Percentiles rank a stretch among this genome's conserved stretches.
Evolutionary conservation across 2,113 vertebrate species (phyloP).

Genomic region (Triplophysa dalaica): DNA sequence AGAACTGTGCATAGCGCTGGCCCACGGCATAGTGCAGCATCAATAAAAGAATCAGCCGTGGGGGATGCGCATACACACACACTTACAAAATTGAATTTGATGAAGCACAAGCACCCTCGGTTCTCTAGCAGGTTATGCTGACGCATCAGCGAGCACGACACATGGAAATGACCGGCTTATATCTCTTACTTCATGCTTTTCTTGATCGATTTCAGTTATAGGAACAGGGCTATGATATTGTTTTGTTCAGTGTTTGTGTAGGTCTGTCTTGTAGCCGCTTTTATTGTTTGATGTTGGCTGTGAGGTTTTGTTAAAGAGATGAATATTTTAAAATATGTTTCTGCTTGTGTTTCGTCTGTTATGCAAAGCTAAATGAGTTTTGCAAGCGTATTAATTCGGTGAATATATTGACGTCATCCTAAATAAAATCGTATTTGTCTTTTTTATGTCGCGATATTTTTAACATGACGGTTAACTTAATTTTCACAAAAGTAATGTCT

Average conservation of each 20-base stretch:
- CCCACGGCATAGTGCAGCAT: not conserved
- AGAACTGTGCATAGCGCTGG: not conserved
- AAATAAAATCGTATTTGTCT: too few relatives aligned
- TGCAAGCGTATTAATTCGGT: not conserved
- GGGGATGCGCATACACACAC: not conserved
- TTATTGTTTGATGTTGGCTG: not conserved
- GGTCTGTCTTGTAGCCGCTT: not conserved
- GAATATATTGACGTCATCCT: not conserved
- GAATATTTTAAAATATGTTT: too few relatives aligned
- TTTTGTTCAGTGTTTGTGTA: constrained; percentile 8
- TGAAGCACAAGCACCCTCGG: constrained; percentile 24
- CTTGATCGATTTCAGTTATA: constrained; percentile 42
- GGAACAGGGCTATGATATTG: not conserved
- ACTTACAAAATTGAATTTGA: constrained; percentile 38
- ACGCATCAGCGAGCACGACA: constrained; percentile 8
- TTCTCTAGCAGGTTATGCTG: constrained; percentile 23
- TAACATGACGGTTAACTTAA: too few relatives aligned
- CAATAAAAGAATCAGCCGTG: constrained; percentile 25
- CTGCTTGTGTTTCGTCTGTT: not conserved
- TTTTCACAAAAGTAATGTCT: too few relatives aligned
- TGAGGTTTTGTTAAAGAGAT: not conserved
- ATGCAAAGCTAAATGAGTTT: not conserved
- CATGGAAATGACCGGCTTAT: not conserved
- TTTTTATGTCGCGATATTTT: too few relatives aligned
- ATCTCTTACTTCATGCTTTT: constrained; percentile 28